Percentiles rank a stretch among this genome's conserved stretches.
These are phyloP conservation scores for Malaclemys terrapin DNA, from an alignment of 2,113 vertebrate genomes.

Conservation along the genomic window DNA sequence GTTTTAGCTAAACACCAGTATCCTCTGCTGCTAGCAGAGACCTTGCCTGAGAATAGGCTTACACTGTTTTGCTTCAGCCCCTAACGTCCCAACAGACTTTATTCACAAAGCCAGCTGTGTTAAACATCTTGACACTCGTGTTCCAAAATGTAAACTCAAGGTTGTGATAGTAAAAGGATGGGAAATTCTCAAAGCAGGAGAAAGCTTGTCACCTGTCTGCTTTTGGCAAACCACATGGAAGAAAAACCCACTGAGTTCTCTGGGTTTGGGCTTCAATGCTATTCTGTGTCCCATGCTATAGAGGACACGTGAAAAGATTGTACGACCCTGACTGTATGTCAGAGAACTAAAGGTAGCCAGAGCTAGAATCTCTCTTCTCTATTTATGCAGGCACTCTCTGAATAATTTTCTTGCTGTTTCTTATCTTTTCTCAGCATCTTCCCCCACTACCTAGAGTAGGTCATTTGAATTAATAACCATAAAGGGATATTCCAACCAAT, in stretches of 20 bases:
- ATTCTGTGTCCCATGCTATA: not conserved
- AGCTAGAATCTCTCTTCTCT: not conserved
- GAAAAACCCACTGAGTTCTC: not conserved
- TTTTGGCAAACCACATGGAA: not conserved
- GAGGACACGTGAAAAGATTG: not conserved
- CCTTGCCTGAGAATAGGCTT: not conserved
- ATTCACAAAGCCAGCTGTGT: not conserved
- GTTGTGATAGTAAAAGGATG: not conserved
- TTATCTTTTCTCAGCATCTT: not conserved
- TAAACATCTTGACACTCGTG: not conserved
- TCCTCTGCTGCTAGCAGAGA: not conserved
- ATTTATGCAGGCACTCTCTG: not conserved
- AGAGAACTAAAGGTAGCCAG: not conserved
- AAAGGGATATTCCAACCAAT: not conserved
- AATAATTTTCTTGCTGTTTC: not conserved
- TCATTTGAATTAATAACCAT: not conserved
- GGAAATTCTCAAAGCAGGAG: not conserved
- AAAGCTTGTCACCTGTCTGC: rapidly evolving
- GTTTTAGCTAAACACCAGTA: conserved; percentile 10
- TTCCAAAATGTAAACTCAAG: not conserved
- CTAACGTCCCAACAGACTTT: not conserved
- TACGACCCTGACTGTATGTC: not conserved
- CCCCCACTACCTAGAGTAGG: not conserved
- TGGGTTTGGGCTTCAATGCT: not conserved
- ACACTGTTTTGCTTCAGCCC: not conserved